Conservation (phyloP, 1,140 invertebrate genomes). For the Drosophila saltans region DNA sequence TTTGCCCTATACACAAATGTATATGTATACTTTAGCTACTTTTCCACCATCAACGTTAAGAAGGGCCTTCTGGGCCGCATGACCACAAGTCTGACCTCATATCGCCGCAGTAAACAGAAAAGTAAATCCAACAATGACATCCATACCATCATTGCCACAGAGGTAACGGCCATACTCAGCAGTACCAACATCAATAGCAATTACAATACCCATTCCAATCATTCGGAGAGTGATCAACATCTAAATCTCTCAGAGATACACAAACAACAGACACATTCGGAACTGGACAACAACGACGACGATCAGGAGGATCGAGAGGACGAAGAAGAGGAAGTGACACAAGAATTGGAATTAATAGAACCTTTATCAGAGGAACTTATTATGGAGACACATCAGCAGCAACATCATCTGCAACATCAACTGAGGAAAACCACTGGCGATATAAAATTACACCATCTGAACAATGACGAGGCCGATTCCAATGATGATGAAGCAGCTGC, state of each 20-base stretch:
- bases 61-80: slow-evolving; percentile 79
- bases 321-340: slow-evolving; percentile 25
- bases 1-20: slow-evolving; percentile 2
- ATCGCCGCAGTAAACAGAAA: slow-evolving; percentile 79
- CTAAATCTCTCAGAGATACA: not conserved
- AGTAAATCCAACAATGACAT: slow-evolving; percentile 82
- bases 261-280: slow-evolving; percentile 16
- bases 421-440: slow-evolving; percentile 27
- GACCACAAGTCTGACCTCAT: slow-evolving; percentile 81
- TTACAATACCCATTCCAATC: slow-evolving; percentile 43
- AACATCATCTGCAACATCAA: slow-evolving; percentile 16
- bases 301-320: slow-evolving; percentile 1
- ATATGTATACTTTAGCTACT: slow-evolving; percentile 61
- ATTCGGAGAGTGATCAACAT: slow-evolving; percentile 29
- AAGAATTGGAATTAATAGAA: slow-evolving; percentile 12
- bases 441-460: slow-evolving; percentile 10
- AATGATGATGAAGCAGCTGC: slow-evolving; percentile 51
- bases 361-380: slow-evolving; percentile 34
- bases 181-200: slow-evolving; percentile 35
- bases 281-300: not conserved
- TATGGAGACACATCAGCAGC: slow-evolving; percentile 50
- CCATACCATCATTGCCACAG: slow-evolving; percentile 73
- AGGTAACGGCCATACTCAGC: slow-evolving; percentile 58
- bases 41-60: slow-evolving; percentile 79
- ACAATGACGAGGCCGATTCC: slow-evolving; percentile 44